Evolutionary conservation across 1,140 invertebrate species (phyloP).

Genomic region (Drosophila santomea): DNA sequence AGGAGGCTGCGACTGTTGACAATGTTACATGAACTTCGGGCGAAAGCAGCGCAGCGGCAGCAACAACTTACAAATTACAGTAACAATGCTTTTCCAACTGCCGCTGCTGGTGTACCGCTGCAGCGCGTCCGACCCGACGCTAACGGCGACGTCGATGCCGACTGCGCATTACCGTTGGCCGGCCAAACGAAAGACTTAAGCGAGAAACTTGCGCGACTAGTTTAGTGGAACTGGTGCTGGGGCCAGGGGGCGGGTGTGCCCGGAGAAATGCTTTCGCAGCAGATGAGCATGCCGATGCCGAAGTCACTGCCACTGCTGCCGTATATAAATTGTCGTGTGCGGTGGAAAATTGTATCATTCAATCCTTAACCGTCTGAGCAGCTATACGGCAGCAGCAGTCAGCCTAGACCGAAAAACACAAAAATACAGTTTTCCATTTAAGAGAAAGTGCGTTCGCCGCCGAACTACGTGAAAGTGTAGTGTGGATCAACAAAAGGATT

Average conservation of each 20-base stretch:
- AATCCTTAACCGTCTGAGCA: conserved; percentile 84
- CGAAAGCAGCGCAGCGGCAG: conserved; percentile 68
- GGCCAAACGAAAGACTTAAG: conserved; percentile 83
- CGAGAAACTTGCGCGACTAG: conserved; percentile 83
- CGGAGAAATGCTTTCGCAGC: conserved; percentile 76
- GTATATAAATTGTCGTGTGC: conserved; percentile 84
- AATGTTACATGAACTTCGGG: conserved; percentile 82
- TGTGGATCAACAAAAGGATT: conserved; percentile 62
- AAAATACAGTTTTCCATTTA: conserved; percentile 49
- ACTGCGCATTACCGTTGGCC: conserved; percentile 71
- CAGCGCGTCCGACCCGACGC: conserved; percentile 17
- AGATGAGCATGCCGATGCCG: conserved; percentile 67
- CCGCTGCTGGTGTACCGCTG: conserved; percentile 23
- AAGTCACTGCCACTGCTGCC: conserved; percentile 47
- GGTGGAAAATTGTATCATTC: conserved; percentile 85
- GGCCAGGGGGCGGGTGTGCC: conserved; percentile 17
- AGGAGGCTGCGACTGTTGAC: conserved; percentile 67
- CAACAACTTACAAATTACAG: conserved; percentile 71
- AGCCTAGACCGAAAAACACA: conserved; percentile 49
- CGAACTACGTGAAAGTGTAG: conserved; percentile 53
- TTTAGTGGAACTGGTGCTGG: conserved; percentile 33
- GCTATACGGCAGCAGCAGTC: conserved; percentile 81
- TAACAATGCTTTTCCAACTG: conserved; percentile 72
- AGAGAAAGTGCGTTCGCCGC: conserved; percentile 81
- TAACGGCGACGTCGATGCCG: conserved; percentile 14